A percentile compares a stretch with the other conserved stretches of the same genome.
These are phyloP conservation scores for Acheta domesticus DNA, from an alignment of 2,888 invertebrate species.

Conservation along the genomic window DNA sequence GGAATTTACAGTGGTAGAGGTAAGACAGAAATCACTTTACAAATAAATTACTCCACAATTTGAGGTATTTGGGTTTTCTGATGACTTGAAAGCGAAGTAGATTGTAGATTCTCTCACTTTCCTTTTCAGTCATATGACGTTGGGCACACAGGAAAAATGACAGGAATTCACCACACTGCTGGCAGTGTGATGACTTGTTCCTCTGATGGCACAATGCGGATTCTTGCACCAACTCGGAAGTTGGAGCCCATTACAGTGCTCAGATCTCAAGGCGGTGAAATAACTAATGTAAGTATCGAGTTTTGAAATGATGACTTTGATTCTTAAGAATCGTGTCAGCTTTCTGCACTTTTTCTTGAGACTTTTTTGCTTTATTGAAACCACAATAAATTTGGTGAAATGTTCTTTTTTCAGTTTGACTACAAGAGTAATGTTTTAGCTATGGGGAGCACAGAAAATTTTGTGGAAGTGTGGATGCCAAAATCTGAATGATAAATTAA, in stretches of 20 bases:
- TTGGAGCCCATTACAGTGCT: slow-evolving; percentile 38
- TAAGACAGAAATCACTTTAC: slow-evolving; percentile 20
- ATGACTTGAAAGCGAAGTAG: no score
- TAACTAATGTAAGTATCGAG: slow-evolving; percentile 33
- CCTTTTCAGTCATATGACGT: slow-evolving; percentile 31
- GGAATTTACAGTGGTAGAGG: slow-evolving; percentile 28
- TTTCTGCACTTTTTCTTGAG: neutral
- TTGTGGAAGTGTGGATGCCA: slow-evolving; percentile 51
- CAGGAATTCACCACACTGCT: slow-evolving; percentile 42
- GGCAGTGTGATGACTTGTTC: slow-evolving; percentile 47
- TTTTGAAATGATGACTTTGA: neutral
- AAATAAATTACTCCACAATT: neutral
- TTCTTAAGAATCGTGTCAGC: neutral
- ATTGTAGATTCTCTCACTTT: neutral
- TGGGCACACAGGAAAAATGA: slow-evolving; percentile 44
- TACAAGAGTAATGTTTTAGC: slow-evolving; percentile 53
- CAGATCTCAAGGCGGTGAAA: slow-evolving; percentile 29
- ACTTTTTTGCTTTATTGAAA: neutral
- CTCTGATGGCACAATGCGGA: slow-evolving; percentile 44
- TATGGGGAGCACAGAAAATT: slow-evolving; percentile 53
- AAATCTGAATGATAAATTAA: neutral
- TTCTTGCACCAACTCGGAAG: slow-evolving; percentile 45
- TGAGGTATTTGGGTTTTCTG: neutral
- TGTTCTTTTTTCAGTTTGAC: slow-evolving; percentile 46
- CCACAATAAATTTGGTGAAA: neutral